Evolutionary conservation across 2,113 vertebrate genomes (phyloP).

Genomic region (Ursus arctos): DNA sequence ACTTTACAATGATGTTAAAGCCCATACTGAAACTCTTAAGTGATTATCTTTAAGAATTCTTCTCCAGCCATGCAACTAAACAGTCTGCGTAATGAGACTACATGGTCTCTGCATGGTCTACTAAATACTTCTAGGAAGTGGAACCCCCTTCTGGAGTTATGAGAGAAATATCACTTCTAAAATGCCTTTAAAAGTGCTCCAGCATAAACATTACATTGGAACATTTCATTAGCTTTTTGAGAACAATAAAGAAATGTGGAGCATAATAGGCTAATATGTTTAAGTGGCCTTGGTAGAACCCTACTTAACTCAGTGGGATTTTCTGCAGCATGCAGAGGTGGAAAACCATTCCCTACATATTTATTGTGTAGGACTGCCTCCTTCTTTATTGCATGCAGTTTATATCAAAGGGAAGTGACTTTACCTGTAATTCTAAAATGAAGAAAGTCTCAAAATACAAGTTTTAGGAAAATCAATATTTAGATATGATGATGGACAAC

Average conservation of each 20-base stretch:
- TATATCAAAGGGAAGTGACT: constrained; percentile 80
- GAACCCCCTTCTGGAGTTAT: constrained; percentile 81
- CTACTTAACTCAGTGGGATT: constrained; percentile 87
- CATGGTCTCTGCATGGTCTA: constrained; percentile 70
- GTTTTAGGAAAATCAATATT: constrained; percentile 80
- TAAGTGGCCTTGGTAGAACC: constrained; percentile 85
- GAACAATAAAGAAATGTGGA: constrained; percentile 83
- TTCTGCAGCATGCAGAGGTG: constrained; percentile 84
- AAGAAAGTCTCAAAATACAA: constrained; percentile 78
- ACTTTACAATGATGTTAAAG: neutral
- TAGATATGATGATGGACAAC: constrained; percentile 73
- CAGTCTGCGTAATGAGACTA: constrained; percentile 50
- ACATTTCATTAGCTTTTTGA: constrained; percentile 87
- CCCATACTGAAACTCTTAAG: neutral
- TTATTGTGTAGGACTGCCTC: constrained; percentile 82
- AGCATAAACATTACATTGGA: constrained; percentile 83
- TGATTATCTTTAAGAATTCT: constrained; percentile 56
- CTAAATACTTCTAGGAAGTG: constrained; percentile 78
- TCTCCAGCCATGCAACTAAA: constrained; percentile 55
- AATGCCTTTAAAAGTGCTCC: constrained; percentile 80
- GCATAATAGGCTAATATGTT: constrained; percentile 85
- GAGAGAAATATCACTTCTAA: constrained; percentile 82
- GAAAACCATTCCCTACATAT: constrained; percentile 85
- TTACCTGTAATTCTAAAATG: constrained; percentile 81
- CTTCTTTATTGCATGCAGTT: constrained; percentile 77